Conservation (phyloP, 2,113 vertebrate genomes). For the Origma solitaria region DNA sequence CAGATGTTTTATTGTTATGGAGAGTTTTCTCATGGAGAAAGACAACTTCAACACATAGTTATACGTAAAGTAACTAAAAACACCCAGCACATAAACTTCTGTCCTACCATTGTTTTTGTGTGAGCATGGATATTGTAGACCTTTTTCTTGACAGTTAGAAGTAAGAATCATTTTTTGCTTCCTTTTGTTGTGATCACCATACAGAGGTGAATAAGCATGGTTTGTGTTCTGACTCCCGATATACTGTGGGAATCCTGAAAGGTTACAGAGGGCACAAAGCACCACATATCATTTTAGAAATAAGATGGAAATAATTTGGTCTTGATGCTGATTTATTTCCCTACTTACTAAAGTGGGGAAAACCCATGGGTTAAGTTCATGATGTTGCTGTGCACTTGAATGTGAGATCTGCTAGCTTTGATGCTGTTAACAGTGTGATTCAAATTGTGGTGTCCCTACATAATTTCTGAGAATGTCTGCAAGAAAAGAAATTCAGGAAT, state of each 20-base stretch:
- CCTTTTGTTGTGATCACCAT: not conserved
- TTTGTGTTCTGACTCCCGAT: not conserved
- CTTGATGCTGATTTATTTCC: not conserved
- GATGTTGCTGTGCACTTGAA: not conserved
- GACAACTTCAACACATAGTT: not conserved
- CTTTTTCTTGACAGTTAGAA: not conserved
- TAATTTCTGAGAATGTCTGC: not conserved
- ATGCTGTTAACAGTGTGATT: not conserved
- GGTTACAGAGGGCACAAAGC: not conserved
- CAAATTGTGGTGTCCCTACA: not conserved
- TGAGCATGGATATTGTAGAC: not conserved
- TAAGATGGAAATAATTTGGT: accelerated
- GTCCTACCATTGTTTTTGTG: not conserved
- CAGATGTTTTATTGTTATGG: not conserved
- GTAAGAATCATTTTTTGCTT: not conserved
- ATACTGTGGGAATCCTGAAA: not conserved
- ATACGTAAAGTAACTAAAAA: not conserved
- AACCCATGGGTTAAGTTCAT: not conserved
- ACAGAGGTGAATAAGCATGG: not conserved
- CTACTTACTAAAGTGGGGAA: not conserved
- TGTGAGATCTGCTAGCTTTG: not conserved
- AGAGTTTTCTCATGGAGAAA: not conserved
- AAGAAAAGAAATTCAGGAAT: not conserved
- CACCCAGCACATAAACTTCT: not conserved
- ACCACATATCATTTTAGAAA: not conserved